These are phyloP conservation scores for Plectropomus leopardus DNA, from an alignment of 2,113 vertebrate genomes.

Conservation along the genomic window DNA sequence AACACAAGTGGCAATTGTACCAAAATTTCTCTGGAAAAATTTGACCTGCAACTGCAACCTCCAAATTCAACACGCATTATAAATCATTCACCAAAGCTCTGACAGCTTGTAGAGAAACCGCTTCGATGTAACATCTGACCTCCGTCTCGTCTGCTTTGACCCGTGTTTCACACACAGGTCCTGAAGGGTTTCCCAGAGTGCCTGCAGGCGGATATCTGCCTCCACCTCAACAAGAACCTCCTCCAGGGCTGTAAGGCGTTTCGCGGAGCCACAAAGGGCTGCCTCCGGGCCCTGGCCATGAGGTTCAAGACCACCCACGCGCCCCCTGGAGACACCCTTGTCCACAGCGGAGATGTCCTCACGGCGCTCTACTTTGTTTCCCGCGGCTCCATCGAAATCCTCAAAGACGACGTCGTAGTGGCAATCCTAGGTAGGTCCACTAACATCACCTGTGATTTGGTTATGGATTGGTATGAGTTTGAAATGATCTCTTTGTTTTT, in stretches of 20 bases:
- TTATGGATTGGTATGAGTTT: neutral
- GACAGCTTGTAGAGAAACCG: neutral
- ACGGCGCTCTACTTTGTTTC: slow-evolving; percentile 97
- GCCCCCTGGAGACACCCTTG: slow-evolving; percentile 97
- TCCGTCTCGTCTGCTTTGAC: slow-evolving; percentile 26
- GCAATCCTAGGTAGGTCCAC: slow-evolving; percentile 93
- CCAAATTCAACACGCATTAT: neutral
- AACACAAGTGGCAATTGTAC: slow-evolving; percentile 81
- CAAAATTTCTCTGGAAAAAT: slow-evolving; percentile 53
- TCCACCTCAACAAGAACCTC: slow-evolving; percentile 96
- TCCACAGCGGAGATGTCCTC: slow-evolving; percentile 95
- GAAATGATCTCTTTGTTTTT: no score
- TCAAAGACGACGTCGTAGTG: slow-evolving; percentile 97
- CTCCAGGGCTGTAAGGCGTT: slow-evolving; percentile 97
- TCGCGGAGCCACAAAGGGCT: slow-evolving; percentile 94
- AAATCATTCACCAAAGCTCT: neutral
- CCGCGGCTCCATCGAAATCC: slow-evolving; percentile 98
- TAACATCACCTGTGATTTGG: neutral
- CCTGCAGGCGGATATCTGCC: slow-evolving; percentile 98
- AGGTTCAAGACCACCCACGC: slow-evolving; percentile 98
- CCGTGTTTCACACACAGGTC: slow-evolving; percentile 86
- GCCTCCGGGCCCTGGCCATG: slow-evolving; percentile 97
- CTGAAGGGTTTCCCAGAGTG: slow-evolving; percentile 99
- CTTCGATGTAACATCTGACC: neutral
- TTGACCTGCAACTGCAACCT: slow-evolving; percentile 20